Evolutionary conservation across 2,113 vertebrate genomes (phyloP).

Genomic region (Macrotus californicus): DNA sequence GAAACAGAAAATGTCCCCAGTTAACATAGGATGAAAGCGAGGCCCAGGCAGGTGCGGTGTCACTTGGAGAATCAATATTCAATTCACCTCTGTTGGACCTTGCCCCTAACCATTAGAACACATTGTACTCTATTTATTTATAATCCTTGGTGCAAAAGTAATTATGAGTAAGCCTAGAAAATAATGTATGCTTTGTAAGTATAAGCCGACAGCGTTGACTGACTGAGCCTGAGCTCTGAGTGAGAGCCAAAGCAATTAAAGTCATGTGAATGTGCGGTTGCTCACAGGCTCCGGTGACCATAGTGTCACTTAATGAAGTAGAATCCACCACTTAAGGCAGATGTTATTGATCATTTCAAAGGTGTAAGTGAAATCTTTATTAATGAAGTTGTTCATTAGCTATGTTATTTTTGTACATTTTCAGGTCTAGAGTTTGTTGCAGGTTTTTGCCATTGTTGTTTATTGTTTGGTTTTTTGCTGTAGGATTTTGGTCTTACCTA

Average conservation of each 20-base stretch:
- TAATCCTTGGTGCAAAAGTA: background rate
- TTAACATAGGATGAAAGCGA: background rate
- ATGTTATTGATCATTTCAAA: conserved; percentile 32
- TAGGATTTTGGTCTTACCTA: background rate
- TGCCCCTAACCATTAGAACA: background rate
- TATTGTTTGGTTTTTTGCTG: background rate
- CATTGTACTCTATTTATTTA: background rate
- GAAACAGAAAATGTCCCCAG: no score
- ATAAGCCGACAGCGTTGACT: background rate
- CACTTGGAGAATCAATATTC: background rate
- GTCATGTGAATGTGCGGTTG: background rate
- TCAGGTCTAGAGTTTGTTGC: background rate
- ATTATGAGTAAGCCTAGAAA: background rate
- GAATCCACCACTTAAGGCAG: conserved; percentile 12
- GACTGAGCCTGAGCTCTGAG: background rate
- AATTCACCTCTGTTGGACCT: background rate
- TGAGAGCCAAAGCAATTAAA: conserved; percentile 1
- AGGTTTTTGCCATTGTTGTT: background rate
- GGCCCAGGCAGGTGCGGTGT: background rate
- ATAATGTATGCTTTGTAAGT: background rate
- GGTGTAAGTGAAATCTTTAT: conserved; percentile 33
- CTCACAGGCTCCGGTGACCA: background rate
- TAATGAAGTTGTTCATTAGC: conserved; percentile 30
- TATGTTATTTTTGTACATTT: background rate
- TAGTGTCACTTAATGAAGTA: background rate